phyloP scores from a whole-genome alignment of 2,888 invertebrate genomes.

The Carcina quercana region DNA sequence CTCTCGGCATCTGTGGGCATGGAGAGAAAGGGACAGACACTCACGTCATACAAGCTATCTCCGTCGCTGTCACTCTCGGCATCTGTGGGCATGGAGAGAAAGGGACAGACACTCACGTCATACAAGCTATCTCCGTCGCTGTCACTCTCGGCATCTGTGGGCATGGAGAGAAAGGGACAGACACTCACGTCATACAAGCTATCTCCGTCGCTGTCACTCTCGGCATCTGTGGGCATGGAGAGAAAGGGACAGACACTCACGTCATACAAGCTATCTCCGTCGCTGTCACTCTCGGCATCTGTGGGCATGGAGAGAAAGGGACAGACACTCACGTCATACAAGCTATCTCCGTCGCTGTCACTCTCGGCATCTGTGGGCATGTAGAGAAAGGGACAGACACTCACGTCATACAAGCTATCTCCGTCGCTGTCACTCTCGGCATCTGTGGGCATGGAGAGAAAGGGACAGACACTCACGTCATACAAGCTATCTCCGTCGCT shows the following conservation, averaged over 20 bases:
- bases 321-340: slow-evolving; percentile 1
- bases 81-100: too few relatives aligned
- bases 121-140: slow-evolving; percentile 1
- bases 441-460: too few relatives aligned
- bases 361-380: too few relatives aligned
- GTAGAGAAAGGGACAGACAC: too few relatives aligned
- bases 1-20: too few relatives aligned
- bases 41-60: slow-evolving; percentile 3
- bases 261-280: slow-evolving; percentile 2
- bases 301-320: too few relatives aligned
- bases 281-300: neutral
- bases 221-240: too few relatives aligned
- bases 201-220: neutral
- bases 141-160: too few relatives aligned
- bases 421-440: neutral
- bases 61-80: neutral
- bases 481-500: slow-evolving; percentile 1
- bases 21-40: too few relatives aligned
- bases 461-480: slow-evolving; percentile 1
- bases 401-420: slow-evolving; percentile 3
- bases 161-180: too few relatives aligned
- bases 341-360: neutral
- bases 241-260: neutral
- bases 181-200: slow-evolving; percentile 2
- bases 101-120: slow-evolving; percentile 1